A percentile compares a stretch with the other conserved stretches of the same genome.
Conservation (phyloP, 2,888 invertebrate genomes). For the Zaprionus bogoriensis region DNA sequence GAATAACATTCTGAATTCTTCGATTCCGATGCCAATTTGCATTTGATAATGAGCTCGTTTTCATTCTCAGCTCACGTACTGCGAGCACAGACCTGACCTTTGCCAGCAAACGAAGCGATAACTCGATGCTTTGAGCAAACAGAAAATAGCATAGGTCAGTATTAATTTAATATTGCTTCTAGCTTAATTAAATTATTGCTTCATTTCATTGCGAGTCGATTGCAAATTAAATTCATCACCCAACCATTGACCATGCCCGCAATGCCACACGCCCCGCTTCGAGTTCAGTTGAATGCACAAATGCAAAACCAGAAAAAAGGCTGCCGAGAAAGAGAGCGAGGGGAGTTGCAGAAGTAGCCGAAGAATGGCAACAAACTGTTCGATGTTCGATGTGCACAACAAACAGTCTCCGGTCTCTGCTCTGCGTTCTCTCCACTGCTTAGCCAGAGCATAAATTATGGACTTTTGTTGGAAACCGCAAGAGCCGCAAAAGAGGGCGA, state of each 20-base stretch:
- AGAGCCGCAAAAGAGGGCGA: constrained; percentile 14
- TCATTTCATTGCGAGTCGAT: constrained; percentile 4
- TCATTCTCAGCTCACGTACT: not conserved
- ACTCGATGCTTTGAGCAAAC: no score
- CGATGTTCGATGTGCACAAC: constrained; percentile 19
- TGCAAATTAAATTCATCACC: not conserved
- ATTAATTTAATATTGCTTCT: no score
- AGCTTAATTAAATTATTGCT: not conserved
- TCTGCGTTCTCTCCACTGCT: constrained; percentile 28
- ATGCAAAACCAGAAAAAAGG: constrained; percentile 50
- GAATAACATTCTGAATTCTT: not conserved
- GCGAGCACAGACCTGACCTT: not conserved
- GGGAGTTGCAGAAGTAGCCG: constrained; percentile 21
- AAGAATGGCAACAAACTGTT: constrained; percentile 41
- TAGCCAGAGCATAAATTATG: constrained; percentile 72
- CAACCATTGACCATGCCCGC: constrained; percentile 7
- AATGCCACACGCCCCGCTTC: constrained; percentile 30
- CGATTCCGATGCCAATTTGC: not conserved
- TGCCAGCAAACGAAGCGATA: not conserved
- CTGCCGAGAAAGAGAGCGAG: constrained; percentile 30
- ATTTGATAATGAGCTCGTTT: not conserved
- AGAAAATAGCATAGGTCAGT: no score
- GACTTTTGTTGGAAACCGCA: constrained; percentile 69
- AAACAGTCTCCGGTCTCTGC: constrained; percentile 17
- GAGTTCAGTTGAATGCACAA: constrained; percentile 66